A percentile compares a stretch with the other conserved stretches of the same genome.
Evolutionary conservation across 2,888 invertebrate species (phyloP).

Genomic region (Ischnus inquisitorius): DNA sequence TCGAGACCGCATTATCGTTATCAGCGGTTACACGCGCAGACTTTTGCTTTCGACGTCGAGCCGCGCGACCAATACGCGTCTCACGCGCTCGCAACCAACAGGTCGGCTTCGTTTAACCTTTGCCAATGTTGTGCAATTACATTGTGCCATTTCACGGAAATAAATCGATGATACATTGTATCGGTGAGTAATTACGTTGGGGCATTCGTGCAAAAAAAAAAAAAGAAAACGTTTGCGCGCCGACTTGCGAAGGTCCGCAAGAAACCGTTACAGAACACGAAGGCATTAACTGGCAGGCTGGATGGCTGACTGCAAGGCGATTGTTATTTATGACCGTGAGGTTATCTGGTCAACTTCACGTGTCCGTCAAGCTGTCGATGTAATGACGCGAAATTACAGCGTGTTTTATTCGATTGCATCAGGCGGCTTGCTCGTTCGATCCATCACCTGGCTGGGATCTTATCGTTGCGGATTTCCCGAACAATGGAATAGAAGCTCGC

Average conservation of each 20-base stretch:
- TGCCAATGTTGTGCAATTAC: constrained; percentile 29
- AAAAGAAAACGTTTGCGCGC: neutral
- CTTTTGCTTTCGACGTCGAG: constrained; percentile 21
- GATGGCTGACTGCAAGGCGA: constrained; percentile 25
- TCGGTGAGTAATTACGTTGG: constrained; percentile 9
- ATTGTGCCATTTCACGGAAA: constrained; percentile 26
- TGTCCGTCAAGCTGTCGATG: constrained; percentile 30
- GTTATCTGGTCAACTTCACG: constrained; percentile 31
- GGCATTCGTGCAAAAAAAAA: neutral
- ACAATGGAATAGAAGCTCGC: neutral
- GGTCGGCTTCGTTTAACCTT: constrained; percentile 15
- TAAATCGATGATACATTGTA: constrained; percentile 32
- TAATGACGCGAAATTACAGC: constrained; percentile 46
- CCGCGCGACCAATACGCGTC: constrained; percentile 17
- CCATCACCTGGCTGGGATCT: constrained; percentile 4
- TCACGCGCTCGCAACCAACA: neutral
- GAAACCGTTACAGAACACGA: constrained; percentile 48
- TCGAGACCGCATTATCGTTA: neutral
- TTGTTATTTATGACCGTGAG: constrained; percentile 44
- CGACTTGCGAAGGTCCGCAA: constrained; percentile 11
- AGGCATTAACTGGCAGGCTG: constrained; percentile 14
- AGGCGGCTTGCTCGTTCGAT: neutral
- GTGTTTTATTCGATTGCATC: constrained; percentile 48
- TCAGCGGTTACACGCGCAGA: neutral
- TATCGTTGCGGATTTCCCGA: neutral